Evolutionary conservation across 2,888 invertebrate genomes (phyloP), one percentile per base, ranked within the genome.

Genomic region (Acanthosepion esculentum): DNA sequence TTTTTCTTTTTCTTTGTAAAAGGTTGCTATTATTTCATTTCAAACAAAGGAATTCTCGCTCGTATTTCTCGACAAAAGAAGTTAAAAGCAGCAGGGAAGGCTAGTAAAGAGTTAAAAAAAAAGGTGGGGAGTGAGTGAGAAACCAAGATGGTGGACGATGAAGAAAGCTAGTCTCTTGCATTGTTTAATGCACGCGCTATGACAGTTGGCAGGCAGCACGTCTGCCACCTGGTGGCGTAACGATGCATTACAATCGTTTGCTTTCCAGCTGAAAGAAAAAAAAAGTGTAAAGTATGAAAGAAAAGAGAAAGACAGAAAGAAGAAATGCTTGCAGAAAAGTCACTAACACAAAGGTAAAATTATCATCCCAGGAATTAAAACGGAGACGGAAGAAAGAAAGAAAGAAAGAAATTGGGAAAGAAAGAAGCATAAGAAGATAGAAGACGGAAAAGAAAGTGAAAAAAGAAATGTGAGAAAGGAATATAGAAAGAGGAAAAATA

Each of bases 1-100:
- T n/a, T n/a, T n/a, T 78, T n/a, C 8, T 29, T n/a, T n/a, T n/a
- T 33, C 8, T 78, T n/a, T 10, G 78, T 3, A n/a, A n/a, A 78
- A 78, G n/a, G n/a, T 78, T 78, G 78, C 78, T 78, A 78, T 78
- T 78, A 78, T 78, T n/a, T n/a, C 78, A 78, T n/a, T 78, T n/a
- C 33, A 78, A 78, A 78, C 78, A 78, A 78, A 78, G 78, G 78
- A n/a, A 78, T 33, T 33, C 15, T 78, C 33, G 78, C 78, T 78
- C 59, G n/a, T n/a, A 78, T n/a, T 78, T 5, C n/a, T n/a, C 78
- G n/a, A 78, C 78, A 78, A 78, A 78, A 78, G 78, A 33, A 78
- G n/a, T 78, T 78, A 78, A 78, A 78, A 78, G 78, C n/a, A n/a
- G 78, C 29, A 0, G n/a, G 10, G 78, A n/a, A 78, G 18, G n/a